These are phyloP conservation scores for Marisa cornuarietis DNA, from an alignment of 1,140 invertebrate genomes.

Conservation along the genomic window DNA sequence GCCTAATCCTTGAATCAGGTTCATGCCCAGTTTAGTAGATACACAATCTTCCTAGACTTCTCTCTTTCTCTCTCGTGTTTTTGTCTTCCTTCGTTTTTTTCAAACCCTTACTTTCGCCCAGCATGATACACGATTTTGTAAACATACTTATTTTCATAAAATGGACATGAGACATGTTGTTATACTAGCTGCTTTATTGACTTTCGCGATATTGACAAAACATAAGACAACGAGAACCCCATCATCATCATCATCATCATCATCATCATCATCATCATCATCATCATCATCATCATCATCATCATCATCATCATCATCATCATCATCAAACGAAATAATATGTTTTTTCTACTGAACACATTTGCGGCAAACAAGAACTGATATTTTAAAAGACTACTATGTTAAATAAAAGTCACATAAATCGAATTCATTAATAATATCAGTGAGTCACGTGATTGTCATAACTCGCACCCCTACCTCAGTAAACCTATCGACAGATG, in stretches of 20 bases:
- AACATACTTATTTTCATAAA: neutral
- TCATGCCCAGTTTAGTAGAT: no score
- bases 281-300: neutral
- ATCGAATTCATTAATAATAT: no score
- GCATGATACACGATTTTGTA: neutral
- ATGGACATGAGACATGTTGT: neutral
- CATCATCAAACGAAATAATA: neutral
- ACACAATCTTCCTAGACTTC: no score
- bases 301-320: neutral
- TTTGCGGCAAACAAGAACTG: no score
- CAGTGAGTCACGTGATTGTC: no score
- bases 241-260: neutral
- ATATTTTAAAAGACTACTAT: no score
- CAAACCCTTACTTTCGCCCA: neutral
- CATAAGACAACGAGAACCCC: neutral
- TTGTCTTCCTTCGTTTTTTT: neutral
- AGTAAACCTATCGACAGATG: no score
- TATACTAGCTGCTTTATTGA: neutral
- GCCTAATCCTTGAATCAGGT: no score
- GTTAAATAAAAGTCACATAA: no score
- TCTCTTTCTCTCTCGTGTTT: no score
- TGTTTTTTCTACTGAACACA: no score
- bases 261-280: constrained; percentile 5
- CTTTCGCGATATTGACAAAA: neutral
- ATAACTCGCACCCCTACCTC: no score